These are phyloP conservation scores for Drosophila demipolita DNA, from an alignment of 2,888 invertebrate genomes.

Conservation along the genomic window DNA sequence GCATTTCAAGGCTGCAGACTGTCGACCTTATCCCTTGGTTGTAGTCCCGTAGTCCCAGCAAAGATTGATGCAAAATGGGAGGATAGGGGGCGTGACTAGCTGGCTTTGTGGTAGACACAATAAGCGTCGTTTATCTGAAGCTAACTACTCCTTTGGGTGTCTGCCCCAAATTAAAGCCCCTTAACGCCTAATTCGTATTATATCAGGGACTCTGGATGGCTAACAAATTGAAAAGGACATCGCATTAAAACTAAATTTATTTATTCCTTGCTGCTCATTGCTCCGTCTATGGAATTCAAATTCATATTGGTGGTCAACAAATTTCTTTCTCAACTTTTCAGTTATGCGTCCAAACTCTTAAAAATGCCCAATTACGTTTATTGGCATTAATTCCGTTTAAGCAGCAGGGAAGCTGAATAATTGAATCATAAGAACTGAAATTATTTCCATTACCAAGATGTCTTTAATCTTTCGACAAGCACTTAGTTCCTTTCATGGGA, in stretches of 20 bases:
- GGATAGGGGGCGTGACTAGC: not conserved
- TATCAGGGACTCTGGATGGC: slow-evolving; percentile 1
- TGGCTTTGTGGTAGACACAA: slow-evolving; percentile 26
- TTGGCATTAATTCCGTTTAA: not conserved
- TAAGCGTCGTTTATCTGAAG: slow-evolving; percentile 71
- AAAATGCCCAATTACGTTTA: slow-evolving; percentile 19
- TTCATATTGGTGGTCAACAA: slow-evolving; percentile 15
- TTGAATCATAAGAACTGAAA: slow-evolving; percentile 27
- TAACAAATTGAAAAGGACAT: slow-evolving; percentile 16
- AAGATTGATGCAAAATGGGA: not conserved
- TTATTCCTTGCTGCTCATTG: slow-evolving; percentile 50
- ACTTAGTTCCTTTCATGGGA: slow-evolving; percentile 37
- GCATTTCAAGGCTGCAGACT: slow-evolving; percentile 46
- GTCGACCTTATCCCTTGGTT: slow-evolving; percentile 14
- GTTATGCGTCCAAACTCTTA: slow-evolving; percentile 14
- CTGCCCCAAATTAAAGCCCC: slow-evolving; percentile 58
- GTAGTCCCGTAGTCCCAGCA: not conserved
- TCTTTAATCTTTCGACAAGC: slow-evolving; percentile 35
- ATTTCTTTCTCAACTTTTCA: slow-evolving; percentile 9
- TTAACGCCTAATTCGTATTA: slow-evolving; percentile 49
- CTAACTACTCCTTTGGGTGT: slow-evolving; percentile 80
- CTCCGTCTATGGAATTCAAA: not conserved
- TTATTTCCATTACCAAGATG: slow-evolving; percentile 7
- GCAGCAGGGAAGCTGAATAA: slow-evolving; percentile 7
- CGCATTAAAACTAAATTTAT: slow-evolving; percentile 74